These are phyloP conservation scores for Anguilla japonica DNA, from an alignment of 2,113 vertebrate species.

Conservation along the genomic window DNA sequence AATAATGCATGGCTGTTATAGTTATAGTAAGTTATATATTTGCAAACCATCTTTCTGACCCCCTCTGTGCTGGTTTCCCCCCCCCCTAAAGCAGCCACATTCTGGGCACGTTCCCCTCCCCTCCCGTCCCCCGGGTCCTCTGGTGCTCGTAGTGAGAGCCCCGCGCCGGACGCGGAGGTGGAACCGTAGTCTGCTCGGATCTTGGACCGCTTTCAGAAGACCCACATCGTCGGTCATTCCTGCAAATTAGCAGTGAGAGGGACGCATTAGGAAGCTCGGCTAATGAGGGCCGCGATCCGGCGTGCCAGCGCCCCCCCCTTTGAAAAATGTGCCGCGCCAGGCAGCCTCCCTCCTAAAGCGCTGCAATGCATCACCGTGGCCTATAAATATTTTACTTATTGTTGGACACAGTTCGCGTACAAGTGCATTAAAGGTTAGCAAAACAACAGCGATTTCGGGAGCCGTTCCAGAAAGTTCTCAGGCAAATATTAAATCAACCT, in stretches of 20 bases:
- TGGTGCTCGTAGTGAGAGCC: constrained; percentile 17
- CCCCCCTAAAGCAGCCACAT: neutral
- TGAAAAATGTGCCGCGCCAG: neutral
- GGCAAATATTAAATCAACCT: constrained; percentile 54
- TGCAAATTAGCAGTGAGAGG: constrained; percentile 28
- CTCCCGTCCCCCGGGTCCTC: neutral
- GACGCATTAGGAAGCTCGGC: constrained; percentile 7
- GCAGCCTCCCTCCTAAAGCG: neutral
- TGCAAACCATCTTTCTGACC: neutral
- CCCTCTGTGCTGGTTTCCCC: neutral
- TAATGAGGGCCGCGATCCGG: constrained; percentile 22
- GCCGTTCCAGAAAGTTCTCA: constrained; percentile 45
- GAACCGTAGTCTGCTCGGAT: constrained; percentile 31
- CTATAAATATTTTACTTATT: constrained; percentile 50
- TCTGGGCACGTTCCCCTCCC: neutral
- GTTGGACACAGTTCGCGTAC: constrained; percentile 44
- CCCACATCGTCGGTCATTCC: constrained; percentile 33
- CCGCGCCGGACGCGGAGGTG: constrained; percentile 23
- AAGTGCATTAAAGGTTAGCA: constrained; percentile 49
- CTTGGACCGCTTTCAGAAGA: constrained; percentile 13
- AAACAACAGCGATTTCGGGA: constrained; percentile 46
- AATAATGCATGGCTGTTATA: too few relatives aligned
- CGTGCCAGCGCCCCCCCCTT: neutral
- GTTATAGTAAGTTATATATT: too few relatives aligned
- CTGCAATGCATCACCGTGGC: constrained; percentile 28